Evolutionary conservation across 2,113 vertebrate genomes (phyloP).

Genomic region (cattle (Bos taurus)): DNA sequence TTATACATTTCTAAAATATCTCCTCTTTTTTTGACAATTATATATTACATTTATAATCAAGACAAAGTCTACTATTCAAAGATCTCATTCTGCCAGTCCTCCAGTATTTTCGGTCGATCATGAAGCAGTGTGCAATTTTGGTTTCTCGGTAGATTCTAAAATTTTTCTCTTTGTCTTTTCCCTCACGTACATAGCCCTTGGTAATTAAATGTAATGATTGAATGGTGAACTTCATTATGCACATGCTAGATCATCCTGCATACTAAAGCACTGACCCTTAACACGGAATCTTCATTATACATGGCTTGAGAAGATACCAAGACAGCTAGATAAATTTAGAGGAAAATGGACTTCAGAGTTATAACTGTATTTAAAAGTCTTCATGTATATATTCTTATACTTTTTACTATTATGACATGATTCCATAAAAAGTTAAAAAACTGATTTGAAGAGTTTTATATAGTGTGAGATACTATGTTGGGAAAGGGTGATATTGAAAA

Average conservation of each 20-base stretch:
- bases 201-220: conserved; percentile 10
- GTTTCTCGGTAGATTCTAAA: background rate
- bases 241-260: background rate
- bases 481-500: conserved; percentile 1
- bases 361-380: background rate
- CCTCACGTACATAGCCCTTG: background rate
- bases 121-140: background rate
- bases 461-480: background rate
- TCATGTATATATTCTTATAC: background rate
- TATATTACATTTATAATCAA: background rate
- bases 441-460: background rate
- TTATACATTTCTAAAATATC: background rate
- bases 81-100: background rate
- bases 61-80: background rate
- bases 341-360: background rate
- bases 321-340: background rate
- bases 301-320: background rate
- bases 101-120: background rate
- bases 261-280: background rate
- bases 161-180: background rate
- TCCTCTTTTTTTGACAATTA: background rate
- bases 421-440: background rate
- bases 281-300: background rate
- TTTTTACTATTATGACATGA: background rate
- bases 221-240: background rate